Conservation (phyloP, 2,888 invertebrate genomes). For the Latheticus oryzae region DNA sequence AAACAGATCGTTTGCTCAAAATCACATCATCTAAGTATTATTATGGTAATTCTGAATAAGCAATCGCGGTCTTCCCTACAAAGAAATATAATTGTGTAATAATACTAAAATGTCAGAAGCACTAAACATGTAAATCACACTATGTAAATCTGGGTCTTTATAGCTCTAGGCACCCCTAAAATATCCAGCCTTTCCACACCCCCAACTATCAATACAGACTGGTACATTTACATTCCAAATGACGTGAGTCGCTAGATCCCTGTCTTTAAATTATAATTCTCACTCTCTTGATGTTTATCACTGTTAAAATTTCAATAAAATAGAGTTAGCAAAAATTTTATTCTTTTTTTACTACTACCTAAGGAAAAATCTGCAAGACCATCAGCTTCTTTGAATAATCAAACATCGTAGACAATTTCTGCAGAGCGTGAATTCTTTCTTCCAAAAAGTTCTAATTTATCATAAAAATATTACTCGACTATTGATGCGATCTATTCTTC, state of each 20-base stretch:
- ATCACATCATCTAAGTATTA: conserved; percentile 42
- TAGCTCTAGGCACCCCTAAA: conserved; percentile 44
- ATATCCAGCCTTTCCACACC: conserved; percentile 40
- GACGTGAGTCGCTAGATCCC: conserved; percentile 36
- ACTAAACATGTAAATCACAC: conserved; percentile 57
- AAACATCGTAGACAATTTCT: too few relatives aligned
- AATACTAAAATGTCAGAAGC: conserved; percentile 55
- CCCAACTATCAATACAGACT: conserved; percentile 38
- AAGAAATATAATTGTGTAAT: conserved; percentile 48
- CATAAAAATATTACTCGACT: too few relatives aligned
- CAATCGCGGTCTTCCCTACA: conserved; percentile 37
- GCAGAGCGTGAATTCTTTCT: too few relatives aligned
- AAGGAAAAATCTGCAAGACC: too few relatives aligned
- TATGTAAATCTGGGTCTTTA: conserved; percentile 56
- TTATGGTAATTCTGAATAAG: conserved; percentile 44
- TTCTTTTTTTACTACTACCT: too few relatives aligned
- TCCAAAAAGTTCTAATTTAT: too few relatives aligned
- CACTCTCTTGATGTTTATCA: too few relatives aligned
- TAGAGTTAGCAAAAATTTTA: neutral
- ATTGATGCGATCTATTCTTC: too few relatives aligned
- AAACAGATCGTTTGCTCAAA: conserved; percentile 25
- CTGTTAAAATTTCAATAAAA: neutral
- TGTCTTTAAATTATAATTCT: conserved; percentile 29
- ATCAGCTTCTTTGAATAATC: too few relatives aligned
- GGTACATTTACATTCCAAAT: conserved; percentile 42